Conservation (phyloP, 2,888 invertebrate genomes). For the Chaetoderma sp. region DNA sequence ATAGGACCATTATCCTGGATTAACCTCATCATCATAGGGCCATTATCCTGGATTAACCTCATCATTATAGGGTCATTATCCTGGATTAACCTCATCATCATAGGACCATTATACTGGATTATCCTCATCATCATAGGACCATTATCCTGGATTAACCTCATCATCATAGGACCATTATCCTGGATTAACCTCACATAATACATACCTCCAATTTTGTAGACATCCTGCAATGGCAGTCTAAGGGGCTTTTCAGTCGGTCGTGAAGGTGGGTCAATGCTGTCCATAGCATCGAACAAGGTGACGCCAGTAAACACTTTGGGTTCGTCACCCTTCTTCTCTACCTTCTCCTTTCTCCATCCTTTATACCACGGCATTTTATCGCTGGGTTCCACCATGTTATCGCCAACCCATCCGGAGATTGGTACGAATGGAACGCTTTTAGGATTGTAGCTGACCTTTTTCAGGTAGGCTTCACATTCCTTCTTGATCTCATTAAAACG, state of each 20-base stretch:
- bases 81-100: no score
- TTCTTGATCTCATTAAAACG: constrained; percentile 99
- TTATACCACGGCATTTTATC: constrained; percentile 92
- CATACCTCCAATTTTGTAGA: constrained; percentile 99
- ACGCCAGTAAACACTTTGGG: no score
- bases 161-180: no score
- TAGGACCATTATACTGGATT: no score
- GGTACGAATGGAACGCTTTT: constrained; percentile 97
- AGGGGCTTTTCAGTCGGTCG: constrained; percentile 98
- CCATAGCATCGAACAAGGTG: constrained; percentile 96
- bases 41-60: no score
- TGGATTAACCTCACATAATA: no score
- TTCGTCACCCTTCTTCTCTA: constrained; percentile 51
- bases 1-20: no score
- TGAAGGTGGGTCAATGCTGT: constrained; percentile 93
- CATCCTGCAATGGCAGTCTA: constrained; percentile 98
- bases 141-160: no score
- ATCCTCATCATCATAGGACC: no score
- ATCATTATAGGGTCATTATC: no score
- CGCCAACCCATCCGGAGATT: constrained; percentile 99
- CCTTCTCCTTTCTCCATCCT: constrained; percentile 84
- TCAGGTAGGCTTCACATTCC: constrained; percentile 97
- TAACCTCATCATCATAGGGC: no score
- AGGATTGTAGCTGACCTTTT: constrained; percentile 99
- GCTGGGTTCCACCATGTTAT: constrained; percentile 98